phyloP scores from a whole-genome alignment of 2,113 vertebrate species.

The Myrmecobius fasciatus region DNA sequence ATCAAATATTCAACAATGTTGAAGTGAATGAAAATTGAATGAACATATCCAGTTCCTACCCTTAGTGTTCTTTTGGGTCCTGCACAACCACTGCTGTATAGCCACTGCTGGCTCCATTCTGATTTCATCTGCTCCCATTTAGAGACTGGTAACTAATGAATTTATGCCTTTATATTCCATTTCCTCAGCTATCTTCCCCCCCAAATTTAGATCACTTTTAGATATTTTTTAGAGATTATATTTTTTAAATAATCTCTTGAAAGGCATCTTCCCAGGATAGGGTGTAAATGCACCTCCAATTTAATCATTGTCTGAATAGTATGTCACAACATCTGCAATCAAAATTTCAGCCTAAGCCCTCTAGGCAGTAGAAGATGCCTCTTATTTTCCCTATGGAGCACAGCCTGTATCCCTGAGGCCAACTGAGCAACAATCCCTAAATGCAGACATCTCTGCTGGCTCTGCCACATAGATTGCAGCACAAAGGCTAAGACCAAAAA shows the following conservation, averaged over 20 bases:
- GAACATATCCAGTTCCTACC: not conserved
- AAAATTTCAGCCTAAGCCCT: constrained; percentile 73
- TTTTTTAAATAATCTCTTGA: constrained; percentile 46
- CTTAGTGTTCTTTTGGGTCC: not conserved
- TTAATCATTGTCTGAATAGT: constrained; percentile 45
- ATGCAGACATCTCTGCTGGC: constrained; percentile 54
- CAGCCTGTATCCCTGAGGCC: constrained; percentile 67
- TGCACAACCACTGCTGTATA: not conserved
- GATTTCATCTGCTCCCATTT: not conserved
- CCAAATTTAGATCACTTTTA: not conserved
- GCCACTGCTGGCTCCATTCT: not conserved
- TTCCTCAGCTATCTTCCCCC: not conserved
- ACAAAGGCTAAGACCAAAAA: constrained; percentile 54
- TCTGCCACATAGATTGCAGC: constrained; percentile 34
- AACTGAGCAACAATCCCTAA: constrained; percentile 75
- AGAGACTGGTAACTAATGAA: not conserved
- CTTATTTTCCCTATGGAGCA: constrained; percentile 78
- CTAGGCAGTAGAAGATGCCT: constrained; percentile 56
- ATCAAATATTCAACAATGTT: constrained; percentile 10
- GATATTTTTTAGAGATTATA: no score
- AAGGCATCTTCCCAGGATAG: constrained; percentile 58
- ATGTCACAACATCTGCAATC: constrained; percentile 63
- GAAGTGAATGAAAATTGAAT: constrained; percentile 14
- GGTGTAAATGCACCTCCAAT: not conserved
- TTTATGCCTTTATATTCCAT: not conserved